Evolutionary conservation across 1,140 invertebrate species (phyloP).

Genomic region (Parapsyche elsis): DNA sequence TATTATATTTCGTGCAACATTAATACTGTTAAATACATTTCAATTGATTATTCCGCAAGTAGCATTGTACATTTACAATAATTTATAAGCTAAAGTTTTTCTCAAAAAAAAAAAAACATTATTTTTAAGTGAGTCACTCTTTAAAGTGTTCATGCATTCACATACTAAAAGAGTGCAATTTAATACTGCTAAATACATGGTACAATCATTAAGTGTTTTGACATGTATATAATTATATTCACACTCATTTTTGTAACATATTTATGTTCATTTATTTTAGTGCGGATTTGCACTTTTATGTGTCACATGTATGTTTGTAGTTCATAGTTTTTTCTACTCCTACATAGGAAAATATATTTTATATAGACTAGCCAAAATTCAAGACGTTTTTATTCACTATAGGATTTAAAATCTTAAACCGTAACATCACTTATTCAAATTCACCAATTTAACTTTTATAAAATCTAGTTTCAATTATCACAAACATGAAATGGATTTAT

Average conservation of each 20-base stretch:
- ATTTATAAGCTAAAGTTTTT: too few relatives aligned
- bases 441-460: background rate
- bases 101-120: too few relatives aligned
- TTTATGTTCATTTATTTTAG: background rate
- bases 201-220: background rate
- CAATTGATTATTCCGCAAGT: background rate
- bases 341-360: slow-evolving; percentile 23
- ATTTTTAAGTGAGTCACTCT: too few relatives aligned
- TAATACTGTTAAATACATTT: slow-evolving; percentile 17
- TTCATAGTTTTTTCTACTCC: background rate
- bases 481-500: background rate
- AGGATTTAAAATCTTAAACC: slow-evolving; percentile 2
- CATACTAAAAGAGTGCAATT: background rate
- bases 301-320: background rate
- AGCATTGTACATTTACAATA: background rate
- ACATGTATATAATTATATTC: background rate
- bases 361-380: slow-evolving; percentile 14
- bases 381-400: slow-evolving; percentile 18
- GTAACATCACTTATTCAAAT: slow-evolving; percentile 17
- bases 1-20: background rate
- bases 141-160: too few relatives aligned
- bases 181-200: slow-evolving; percentile 25
- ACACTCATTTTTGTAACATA: background rate
- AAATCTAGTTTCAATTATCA: slow-evolving; percentile 18
- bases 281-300: too few relatives aligned